Percentiles rank a stretch among this genome's conserved stretches.
Evolutionary conservation across 2,888 invertebrate genomes (phyloP).

Genomic region (Yponomeuta evonymella): DNA sequence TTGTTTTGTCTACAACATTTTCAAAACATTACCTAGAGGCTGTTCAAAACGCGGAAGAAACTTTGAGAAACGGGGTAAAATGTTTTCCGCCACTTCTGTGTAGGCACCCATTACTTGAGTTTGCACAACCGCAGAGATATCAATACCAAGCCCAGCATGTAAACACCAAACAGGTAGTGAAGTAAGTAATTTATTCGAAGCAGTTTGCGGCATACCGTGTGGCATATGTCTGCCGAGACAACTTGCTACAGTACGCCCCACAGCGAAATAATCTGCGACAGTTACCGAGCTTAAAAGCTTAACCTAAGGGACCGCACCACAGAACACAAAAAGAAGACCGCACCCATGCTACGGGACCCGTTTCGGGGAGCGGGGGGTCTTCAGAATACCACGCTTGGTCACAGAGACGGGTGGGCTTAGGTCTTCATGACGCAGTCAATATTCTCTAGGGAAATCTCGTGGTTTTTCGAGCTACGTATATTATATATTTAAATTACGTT

Average conservation of each 20-base stretch:
- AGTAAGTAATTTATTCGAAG: slow-evolving; percentile 8
- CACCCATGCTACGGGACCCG: too few species aligned
- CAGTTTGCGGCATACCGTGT: background rate
- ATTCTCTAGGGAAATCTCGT: too few species aligned
- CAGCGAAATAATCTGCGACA: background rate
- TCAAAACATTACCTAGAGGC: background rate
- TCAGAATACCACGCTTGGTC: too few species aligned
- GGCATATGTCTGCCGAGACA: slow-evolving; percentile 1
- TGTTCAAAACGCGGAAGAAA: background rate
- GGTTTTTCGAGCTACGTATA: too few species aligned
- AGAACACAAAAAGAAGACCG: too few species aligned
- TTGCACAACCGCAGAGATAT: slow-evolving; percentile 2
- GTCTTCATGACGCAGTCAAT: too few species aligned
- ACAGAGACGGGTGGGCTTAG: too few species aligned
- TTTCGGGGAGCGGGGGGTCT: too few species aligned
- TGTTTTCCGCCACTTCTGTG: background rate
- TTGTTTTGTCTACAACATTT: background rate
- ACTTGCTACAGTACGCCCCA: background rate
- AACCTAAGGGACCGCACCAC: background rate
- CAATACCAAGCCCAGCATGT: slow-evolving; percentile 4
- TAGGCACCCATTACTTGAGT: background rate
- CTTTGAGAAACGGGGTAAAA: background rate
- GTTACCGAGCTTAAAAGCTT: background rate
- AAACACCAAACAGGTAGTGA: background rate
- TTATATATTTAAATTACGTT: too few species aligned